Conservation (phyloP, 2,888 invertebrate species). For the Machimus atricapillus region DNA sequence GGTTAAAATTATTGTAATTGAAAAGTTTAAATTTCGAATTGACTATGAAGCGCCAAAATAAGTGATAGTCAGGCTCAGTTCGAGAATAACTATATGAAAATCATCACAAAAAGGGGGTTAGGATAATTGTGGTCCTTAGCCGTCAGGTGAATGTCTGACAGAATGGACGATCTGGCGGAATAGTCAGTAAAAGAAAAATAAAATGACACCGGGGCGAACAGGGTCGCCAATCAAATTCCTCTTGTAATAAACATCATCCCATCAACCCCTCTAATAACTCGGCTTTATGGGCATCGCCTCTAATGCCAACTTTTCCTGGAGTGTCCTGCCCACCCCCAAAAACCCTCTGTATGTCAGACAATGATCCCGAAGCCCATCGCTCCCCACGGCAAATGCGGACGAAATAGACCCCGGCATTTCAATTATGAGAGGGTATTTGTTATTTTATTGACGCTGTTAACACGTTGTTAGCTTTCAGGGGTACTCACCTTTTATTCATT, state of each 20-base stretch:
- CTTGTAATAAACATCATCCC: slow-evolving; percentile 37
- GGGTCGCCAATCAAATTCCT: slow-evolving; percentile 38
- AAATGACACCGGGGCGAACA: slow-evolving; percentile 18
- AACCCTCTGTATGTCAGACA: not conserved
- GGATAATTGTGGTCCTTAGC: not conserved
- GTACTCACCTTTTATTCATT: slow-evolving; percentile 42
- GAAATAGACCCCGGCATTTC: slow-evolving; percentile 42
- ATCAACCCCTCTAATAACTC: slow-evolving; percentile 39
- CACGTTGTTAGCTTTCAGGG: slow-evolving; percentile 45
- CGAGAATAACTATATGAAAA: not conserved
- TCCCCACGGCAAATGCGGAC: not conserved
- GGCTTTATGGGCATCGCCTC: slow-evolving; percentile 14
- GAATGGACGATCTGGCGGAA: not conserved
- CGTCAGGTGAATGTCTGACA: not conserved
- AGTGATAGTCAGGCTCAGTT: not conserved
- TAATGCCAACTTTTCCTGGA: slow-evolving; percentile 30
- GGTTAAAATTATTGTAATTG: not conserved
- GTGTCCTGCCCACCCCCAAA: not conserved
- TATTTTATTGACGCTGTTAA: slow-evolving; percentile 47
- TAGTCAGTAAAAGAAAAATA: slow-evolving; percentile 16
- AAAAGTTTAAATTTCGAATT: not conserved
- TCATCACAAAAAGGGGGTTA: not conserved
- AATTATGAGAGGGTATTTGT: slow-evolving; percentile 45
- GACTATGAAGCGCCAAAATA: not conserved
- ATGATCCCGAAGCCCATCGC: not conserved